Evolutionary conservation across 2,888 invertebrate genomes (phyloP).

Genomic region (Dromius quadrimaculatus): DNA sequence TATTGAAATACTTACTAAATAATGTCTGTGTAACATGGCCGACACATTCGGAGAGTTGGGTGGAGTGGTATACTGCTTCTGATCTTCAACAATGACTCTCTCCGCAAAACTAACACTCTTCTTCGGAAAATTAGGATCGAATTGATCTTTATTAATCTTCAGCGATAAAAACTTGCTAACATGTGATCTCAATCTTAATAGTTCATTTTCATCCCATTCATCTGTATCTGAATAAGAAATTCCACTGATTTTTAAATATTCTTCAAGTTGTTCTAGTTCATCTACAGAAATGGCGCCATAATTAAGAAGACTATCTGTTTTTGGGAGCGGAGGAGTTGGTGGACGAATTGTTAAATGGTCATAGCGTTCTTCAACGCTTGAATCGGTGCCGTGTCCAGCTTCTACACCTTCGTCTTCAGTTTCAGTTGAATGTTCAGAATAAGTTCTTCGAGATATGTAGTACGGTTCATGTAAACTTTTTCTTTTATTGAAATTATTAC

Average conservation of each 20-base stretch:
- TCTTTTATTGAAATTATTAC: slow-evolving; percentile 71
- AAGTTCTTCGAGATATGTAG: slow-evolving; percentile 68
- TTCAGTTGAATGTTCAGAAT: slow-evolving; percentile 63
- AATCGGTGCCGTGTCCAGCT: slow-evolving; percentile 69
- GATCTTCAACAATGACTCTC: slow-evolving; percentile 70
- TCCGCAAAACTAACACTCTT: slow-evolving; percentile 85
- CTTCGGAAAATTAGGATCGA: slow-evolving; percentile 73
- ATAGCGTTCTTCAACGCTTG: slow-evolving; percentile 72
- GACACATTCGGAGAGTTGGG: slow-evolving; percentile 83
- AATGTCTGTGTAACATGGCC: slow-evolving; percentile 72
- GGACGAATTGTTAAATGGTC: slow-evolving; percentile 69
- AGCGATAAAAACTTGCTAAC: slow-evolving; percentile 79
- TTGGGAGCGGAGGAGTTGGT: slow-evolving; percentile 70
- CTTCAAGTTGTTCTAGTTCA: slow-evolving; percentile 76
- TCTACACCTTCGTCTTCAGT: slow-evolving; percentile 74
- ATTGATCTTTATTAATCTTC: slow-evolving; percentile 77
- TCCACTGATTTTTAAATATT: slow-evolving; percentile 79
- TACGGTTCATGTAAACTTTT: slow-evolving; percentile 83
- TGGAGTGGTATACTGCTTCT: slow-evolving; percentile 71
- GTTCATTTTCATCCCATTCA: slow-evolving; percentile 77
- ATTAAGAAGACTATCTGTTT: slow-evolving; percentile 60
- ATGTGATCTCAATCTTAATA: slow-evolving; percentile 77
- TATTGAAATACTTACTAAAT: slow-evolving; percentile 68
- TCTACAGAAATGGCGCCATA: slow-evolving; percentile 70
- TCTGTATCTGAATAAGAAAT: slow-evolving; percentile 77